A percentile compares a stretch with the other conserved stretches of the same genome.
phyloP scores from a whole-genome alignment of 2,797 vertebrate genomes.

The Poecilia velifera region DNA sequence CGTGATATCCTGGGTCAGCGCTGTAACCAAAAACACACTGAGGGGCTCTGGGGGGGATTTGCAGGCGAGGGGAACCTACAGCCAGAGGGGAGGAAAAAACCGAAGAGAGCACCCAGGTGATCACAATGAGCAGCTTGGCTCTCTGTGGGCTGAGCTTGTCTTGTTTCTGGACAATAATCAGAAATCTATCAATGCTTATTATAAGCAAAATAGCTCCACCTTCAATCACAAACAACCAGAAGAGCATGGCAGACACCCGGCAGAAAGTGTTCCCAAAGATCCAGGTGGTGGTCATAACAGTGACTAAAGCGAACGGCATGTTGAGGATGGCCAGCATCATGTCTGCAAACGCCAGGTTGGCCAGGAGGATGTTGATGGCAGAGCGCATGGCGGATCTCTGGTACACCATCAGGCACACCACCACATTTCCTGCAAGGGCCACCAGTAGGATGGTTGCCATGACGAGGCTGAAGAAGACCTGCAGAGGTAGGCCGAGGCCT shows the following conservation, averaged over 20 bases:
- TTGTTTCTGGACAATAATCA: constrained; percentile 97
- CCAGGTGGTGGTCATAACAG: constrained; percentile 90
- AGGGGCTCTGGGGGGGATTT: constrained; percentile 90
- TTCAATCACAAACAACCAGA: constrained; percentile 96
- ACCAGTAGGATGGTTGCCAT: constrained; percentile 90
- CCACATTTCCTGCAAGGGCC: constrained; percentile 93
- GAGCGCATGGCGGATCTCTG: constrained; percentile 97
- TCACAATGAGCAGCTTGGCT: constrained; percentile 91
- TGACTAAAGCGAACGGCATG: constrained; percentile 95
- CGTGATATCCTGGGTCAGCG: constrained; percentile 84
- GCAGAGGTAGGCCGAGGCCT: constrained; percentile 87
- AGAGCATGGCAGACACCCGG: constrained; percentile 93
- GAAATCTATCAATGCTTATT: constrained; percentile 97
- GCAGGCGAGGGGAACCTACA: constrained; percentile 88
- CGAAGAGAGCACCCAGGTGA: constrained; percentile 91
- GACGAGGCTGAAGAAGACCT: constrained; percentile 89
- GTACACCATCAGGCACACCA: constrained; percentile 99
- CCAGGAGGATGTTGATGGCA: constrained; percentile 97
- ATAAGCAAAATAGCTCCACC: constrained; percentile 95
- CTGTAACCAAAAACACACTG: constrained; percentile 97
- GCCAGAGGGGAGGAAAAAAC: constrained; percentile 91
- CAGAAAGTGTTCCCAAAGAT: constrained; percentile 93
- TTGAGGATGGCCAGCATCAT: constrained; percentile 94
- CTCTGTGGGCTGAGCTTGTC: constrained; percentile 94
- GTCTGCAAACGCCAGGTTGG: constrained; percentile 95